Percentiles rank a stretch among this genome's conserved stretches.
These are phyloP conservation scores for Panopea generosa DNA, from an alignment of 2,888 invertebrate species.

Conservation along the genomic window DNA sequence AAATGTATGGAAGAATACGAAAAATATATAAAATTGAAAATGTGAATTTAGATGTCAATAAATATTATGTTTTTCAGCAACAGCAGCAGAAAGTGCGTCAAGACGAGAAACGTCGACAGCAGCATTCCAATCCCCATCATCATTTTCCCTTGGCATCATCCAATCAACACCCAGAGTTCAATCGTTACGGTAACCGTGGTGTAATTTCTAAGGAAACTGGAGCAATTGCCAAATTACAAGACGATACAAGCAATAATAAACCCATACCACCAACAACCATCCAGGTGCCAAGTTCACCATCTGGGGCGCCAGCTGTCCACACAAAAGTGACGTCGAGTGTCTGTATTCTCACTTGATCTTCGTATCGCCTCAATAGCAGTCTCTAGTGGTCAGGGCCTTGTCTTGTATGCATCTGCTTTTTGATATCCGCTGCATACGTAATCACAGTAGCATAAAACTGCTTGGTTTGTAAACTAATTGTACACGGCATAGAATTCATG, in stretches of 20 bases:
- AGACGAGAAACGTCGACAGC: slow-evolving; percentile 49
- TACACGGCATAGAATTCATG: too few relatives aligned
- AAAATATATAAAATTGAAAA: too few relatives aligned
- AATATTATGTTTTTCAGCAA: slow-evolving; percentile 66
- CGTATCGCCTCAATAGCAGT: background rate
- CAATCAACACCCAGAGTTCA: slow-evolving; percentile 59
- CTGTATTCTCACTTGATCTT: slow-evolving; percentile 48
- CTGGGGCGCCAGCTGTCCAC: slow-evolving; percentile 2
- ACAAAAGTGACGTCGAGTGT: slow-evolving; percentile 54
- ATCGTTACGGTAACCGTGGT: slow-evolving; percentile 75
- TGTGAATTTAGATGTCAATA: too few relatives aligned
- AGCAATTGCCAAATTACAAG: background rate
- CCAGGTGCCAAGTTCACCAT: background rate
- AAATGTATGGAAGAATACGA: too few relatives aligned
- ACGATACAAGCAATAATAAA: background rate
- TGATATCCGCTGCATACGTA: background rate
- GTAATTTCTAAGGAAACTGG: slow-evolving; percentile 56
- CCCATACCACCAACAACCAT: background rate
- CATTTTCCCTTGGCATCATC: slow-evolving; percentile 2
- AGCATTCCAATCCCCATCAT: slow-evolving; percentile 7
- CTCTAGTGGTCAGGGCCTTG: background rate
- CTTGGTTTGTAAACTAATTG: too few relatives aligned
- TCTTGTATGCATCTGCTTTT: background rate
- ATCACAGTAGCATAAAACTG: background rate
- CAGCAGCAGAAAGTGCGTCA: slow-evolving; percentile 72